Conservation (phyloP, 2,113 vertebrate genomes). For the Lophura nycthemera region DNA sequence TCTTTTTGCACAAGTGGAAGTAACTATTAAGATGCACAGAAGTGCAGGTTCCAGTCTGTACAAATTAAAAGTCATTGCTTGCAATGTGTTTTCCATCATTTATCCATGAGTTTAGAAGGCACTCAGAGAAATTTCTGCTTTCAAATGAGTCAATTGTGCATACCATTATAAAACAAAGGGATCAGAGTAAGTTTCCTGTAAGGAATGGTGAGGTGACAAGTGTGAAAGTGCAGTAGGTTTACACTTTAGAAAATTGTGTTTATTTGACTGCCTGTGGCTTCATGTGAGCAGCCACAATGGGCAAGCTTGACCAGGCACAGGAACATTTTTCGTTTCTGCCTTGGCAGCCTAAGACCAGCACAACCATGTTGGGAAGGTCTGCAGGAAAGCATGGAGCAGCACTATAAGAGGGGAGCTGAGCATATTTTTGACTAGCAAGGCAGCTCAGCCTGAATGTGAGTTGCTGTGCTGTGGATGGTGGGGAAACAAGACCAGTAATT, state of each 20-base stretch:
- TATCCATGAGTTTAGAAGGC: not conserved
- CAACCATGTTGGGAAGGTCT: not conserved
- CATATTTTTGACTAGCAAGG: not conserved
- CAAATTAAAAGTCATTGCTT: not conserved
- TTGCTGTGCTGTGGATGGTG: not conserved
- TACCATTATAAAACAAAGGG: not conserved
- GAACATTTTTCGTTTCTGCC: not conserved
- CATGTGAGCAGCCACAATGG: not conserved
- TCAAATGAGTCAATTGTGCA: not conserved
- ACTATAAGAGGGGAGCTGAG: not conserved
- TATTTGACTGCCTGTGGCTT: not conserved
- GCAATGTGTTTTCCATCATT: not conserved
- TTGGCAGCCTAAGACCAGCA: not conserved
- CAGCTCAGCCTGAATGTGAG: not conserved
- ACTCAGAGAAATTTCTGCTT: not conserved
- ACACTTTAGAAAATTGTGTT: not conserved
- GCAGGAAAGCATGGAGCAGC: not conserved
- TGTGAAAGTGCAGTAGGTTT: not conserved
- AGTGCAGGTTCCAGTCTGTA: not conserved
- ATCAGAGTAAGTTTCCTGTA: not conserved
- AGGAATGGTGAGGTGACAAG: not conserved
- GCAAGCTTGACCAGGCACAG: not conserved
- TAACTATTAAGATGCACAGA: not conserved
- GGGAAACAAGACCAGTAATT: conserved; percentile 36
- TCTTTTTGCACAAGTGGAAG: not conserved